Percentiles rank a stretch among this genome's conserved stretches.
Conservation (phyloP, 2,113 vertebrate genomes). For the Lophochroa leadbeateri region DNA sequence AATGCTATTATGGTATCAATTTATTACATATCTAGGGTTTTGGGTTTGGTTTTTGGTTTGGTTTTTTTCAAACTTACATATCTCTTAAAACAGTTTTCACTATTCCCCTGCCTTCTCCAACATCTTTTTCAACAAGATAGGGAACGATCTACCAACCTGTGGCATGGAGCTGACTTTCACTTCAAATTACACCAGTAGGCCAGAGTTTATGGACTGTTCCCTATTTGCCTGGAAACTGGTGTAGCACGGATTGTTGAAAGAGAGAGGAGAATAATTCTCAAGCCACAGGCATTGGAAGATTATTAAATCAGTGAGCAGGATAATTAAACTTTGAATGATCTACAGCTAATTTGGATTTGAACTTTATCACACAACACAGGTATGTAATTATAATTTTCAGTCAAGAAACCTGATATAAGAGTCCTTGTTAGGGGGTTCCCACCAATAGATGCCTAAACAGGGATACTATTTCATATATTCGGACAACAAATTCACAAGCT, state of each 20-base stretch:
- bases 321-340: constrained; percentile 29
- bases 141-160: not conserved
- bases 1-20: not conserved
- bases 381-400: not conserved
- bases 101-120: not conserved
- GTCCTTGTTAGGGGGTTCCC: not conserved
- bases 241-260: not conserved
- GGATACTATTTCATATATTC: not conserved
- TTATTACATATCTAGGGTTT: not conserved
- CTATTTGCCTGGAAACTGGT: not conserved
- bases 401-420: not conserved
- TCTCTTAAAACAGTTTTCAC: not conserved
- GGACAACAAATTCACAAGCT: not conserved
- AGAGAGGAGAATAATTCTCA: not conserved
- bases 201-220: not conserved
- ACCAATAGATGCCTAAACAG: not conserved
- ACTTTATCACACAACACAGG: not conserved
- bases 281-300: not conserved
- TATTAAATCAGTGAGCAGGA: not conserved
- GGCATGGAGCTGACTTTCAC: not conserved
- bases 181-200: not conserved
- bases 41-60: no score
- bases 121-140: not conserved
- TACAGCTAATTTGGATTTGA: not conserved
- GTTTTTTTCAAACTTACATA: not conserved